Conservation (phyloP, 2,113 vertebrate species). For the Actinemys pallida region DNA sequence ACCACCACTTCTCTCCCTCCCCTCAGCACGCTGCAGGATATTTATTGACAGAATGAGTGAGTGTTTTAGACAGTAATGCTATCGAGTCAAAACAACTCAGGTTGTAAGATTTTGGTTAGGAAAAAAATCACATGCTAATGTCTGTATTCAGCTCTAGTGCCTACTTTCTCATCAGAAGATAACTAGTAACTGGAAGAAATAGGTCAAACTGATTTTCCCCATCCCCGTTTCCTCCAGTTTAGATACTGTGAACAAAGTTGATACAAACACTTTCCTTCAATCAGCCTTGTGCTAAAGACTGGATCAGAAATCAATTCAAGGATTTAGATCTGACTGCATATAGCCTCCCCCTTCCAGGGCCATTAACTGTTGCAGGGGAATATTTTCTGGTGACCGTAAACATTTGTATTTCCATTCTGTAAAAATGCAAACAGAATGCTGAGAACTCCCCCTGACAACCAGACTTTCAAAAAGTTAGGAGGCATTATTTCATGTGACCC, state of each 20-base stretch:
- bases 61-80: not conserved
- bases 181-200: not conserved
- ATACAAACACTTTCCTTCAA: not conserved
- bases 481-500: not conserved
- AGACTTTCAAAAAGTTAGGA: not conserved
- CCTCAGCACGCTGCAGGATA: not conserved
- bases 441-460: not conserved
- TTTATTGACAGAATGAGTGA: not conserved
- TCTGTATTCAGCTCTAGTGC: not conserved
- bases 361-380: not conserved
- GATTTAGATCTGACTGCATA: not conserved
- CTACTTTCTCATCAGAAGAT: not conserved
- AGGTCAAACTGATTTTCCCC: not conserved
- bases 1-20: not conserved
- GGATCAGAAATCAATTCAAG: not conserved
- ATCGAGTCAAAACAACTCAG: not conserved
- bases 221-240: not conserved
- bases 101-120: not conserved
- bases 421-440: not conserved
- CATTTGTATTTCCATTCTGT: not conserved
- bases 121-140: not conserved
- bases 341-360: not conserved
- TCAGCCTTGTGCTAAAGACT: not conserved
- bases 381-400: not conserved
- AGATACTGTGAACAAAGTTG: not conserved